Evolutionary conservation across 2,113 vertebrate genomes (phyloP), one percentile per base, ranked within the genome.

Genomic region (Aspiorhynchus laticeps): DNA sequence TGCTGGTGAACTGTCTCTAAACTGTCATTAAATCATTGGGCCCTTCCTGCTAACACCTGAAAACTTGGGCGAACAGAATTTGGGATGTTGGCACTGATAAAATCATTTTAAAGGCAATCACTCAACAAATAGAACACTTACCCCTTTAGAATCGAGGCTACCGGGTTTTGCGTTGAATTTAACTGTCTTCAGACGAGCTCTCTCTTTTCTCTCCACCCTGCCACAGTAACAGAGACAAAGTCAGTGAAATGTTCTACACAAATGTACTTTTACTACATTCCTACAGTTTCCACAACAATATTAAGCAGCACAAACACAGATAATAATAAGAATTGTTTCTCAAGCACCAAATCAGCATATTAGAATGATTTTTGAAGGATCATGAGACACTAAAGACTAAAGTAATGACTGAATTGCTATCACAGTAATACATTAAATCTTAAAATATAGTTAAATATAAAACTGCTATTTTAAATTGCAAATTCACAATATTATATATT

Each of bases 191-290:
- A 99, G 96, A 76, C 97, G 96, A 4, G 98, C 97, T 61, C 97
- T 95, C 86, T 99, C 98, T 91, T 99, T 99, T 87, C 98, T 96
- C 91, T 99, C 98, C 90, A 99, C 97, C 89, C 98, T 99, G 93
- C 38, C 81, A 78, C 17, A 33, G 46, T 19, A 53, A 46, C 4
- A 46, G 46, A 78, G 43, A 53, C 43, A 77, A 31, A 21, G 75
- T 51, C 7, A 41, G 69, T 41, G 69, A 73, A 73, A 71, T 11
- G n/a, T 33, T 36, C 67, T 71, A 21, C 7, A 7, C 71, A 41
- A 74, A 14, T n/a, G 21, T 41, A n/a, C 36, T 31, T 53, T 1
- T 26, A 51, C 3, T 77, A 31, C 15, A 28, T 76, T 26, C 26
- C 24, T 15, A 26, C 0, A 10, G n/a, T 31, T 77, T 31, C 8